Evolutionary conservation across 1,140 invertebrate genomes (phyloP).

Genomic region (Rhagoletis pomonella): DNA sequence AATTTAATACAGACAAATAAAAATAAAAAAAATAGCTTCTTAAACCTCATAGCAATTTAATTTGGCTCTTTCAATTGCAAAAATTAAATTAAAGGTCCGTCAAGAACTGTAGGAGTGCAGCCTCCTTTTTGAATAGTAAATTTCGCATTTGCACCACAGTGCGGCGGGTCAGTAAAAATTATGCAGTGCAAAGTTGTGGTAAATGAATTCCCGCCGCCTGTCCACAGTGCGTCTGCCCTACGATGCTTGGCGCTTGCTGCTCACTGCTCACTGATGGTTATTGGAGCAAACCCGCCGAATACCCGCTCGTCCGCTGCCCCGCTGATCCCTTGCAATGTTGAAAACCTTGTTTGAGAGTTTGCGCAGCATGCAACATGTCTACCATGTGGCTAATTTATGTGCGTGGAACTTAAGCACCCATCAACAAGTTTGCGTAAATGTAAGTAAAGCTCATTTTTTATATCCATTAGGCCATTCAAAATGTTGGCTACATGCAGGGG

Average conservation of each 20-base stretch:
- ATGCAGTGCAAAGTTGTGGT: slow-evolving; percentile 52
- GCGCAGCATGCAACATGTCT: slow-evolving; percentile 49
- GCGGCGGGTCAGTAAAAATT: not conserved
- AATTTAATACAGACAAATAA: too few species aligned
- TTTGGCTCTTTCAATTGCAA: too few species aligned
- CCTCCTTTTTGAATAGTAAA: too few species aligned
- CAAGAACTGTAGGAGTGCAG: too few species aligned
- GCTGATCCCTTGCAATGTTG: not conserved
- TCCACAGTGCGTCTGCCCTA: not conserved
- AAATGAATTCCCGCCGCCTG: not conserved
- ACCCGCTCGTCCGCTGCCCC: not conserved
- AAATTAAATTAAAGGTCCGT: too few species aligned
- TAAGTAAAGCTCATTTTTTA: slow-evolving; percentile 52
- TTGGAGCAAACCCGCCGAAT: not conserved
- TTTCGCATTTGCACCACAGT: too few species aligned
- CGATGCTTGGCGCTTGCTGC: not conserved
- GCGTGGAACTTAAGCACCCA: slow-evolving; percentile 40
- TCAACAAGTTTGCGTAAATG: slow-evolving; percentile 53
- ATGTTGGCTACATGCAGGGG: slow-evolving; percentile 21
- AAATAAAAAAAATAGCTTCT: too few species aligned
- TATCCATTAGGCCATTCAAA: slow-evolving; percentile 45
- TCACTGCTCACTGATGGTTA: not conserved
- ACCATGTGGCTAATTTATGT: slow-evolving; percentile 52
- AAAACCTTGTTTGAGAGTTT: not conserved
- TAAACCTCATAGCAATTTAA: too few species aligned